Percentiles rank a stretch among this genome's conserved stretches.
phyloP scores from a whole-genome alignment of 2,113 vertebrate genomes.

The Terrapene triunguis region DNA sequence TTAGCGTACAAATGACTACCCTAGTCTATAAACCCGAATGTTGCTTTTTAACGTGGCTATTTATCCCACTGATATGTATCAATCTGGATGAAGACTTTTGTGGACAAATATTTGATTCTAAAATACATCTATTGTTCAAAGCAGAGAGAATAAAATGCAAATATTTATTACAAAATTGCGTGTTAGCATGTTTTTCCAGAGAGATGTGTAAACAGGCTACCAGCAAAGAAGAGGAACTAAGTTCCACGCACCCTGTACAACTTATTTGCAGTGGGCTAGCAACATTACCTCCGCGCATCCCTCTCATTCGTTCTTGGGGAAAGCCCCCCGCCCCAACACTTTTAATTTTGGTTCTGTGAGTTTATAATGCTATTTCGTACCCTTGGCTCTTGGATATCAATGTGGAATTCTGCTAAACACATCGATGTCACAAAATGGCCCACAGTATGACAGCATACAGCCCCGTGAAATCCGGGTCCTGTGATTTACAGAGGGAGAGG shows the following conservation, averaged over 20 bases:
- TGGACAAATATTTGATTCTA: not conserved
- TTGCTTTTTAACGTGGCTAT: not conserved
- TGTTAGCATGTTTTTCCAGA: slow-evolving; percentile 18
- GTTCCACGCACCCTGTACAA: not conserved
- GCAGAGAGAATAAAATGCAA: slow-evolving; percentile 30
- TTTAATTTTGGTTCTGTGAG: not conserved
- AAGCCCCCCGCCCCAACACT: not conserved
- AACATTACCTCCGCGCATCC: not conserved
- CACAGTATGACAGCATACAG: accelerated
- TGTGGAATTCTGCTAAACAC: not conserved
- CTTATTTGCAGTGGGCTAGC: not conserved
- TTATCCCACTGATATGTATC: accelerated
- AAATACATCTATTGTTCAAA: not conserved
- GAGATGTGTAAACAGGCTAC: slow-evolving; percentile 29
- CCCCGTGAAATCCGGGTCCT: not conserved
- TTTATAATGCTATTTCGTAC: not conserved
- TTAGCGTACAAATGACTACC: not conserved
- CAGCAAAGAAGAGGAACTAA: not conserved
- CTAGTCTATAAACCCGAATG: not conserved
- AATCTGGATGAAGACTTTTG: not conserved
- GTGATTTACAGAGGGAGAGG: not conserved
- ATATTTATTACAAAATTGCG: slow-evolving; percentile 42
- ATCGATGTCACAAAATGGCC: not conserved
- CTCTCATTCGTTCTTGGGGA: not conserved
- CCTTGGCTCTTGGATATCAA: accelerated